Conservation (phyloP, 2,113 vertebrate species). For the Nesogale talazaci region DNA sequence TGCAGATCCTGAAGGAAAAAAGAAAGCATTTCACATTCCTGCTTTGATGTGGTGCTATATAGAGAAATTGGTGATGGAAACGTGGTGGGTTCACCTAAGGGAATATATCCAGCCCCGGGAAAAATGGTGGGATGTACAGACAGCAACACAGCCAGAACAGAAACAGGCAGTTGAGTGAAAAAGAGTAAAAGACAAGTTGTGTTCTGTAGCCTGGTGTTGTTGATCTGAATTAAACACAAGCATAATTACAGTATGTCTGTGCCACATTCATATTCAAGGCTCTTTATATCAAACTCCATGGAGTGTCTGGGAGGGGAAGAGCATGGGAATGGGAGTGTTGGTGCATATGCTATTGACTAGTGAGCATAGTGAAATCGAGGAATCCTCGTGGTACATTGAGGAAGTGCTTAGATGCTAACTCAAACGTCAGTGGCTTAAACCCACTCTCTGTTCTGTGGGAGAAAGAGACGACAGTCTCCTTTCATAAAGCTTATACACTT, state of each 20-base stretch:
- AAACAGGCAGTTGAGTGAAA: neutral
- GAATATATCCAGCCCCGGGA: neutral
- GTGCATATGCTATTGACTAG: neutral
- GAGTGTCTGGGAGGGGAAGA: too few species aligned
- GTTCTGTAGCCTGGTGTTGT: neutral
- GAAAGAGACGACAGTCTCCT: too few species aligned
- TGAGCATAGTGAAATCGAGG: too few species aligned
- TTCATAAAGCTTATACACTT: too few species aligned
- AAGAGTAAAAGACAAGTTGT: neutral
- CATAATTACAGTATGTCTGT: neutral
- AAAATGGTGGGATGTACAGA: too few species aligned
- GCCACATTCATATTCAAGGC: neutral
- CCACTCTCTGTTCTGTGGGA: too few species aligned
- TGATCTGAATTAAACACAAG: neutral
- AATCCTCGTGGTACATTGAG: too few species aligned
- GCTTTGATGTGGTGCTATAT: neutral
- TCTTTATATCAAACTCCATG: too few species aligned
- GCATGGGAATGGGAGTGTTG: neutral
- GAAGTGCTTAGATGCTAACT: too few species aligned
- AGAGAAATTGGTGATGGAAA: neutral
- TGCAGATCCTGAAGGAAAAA: neutral
- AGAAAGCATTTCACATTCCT: neutral
- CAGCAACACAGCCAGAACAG: neutral
- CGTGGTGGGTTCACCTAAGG: neutral
- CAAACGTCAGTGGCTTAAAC: too few species aligned